Percentiles rank a stretch among this genome's conserved stretches.
These are phyloP conservation scores for Sussaba pulchella DNA, from an alignment of 2,888 invertebrate genomes.

Conservation along the genomic window DNA sequence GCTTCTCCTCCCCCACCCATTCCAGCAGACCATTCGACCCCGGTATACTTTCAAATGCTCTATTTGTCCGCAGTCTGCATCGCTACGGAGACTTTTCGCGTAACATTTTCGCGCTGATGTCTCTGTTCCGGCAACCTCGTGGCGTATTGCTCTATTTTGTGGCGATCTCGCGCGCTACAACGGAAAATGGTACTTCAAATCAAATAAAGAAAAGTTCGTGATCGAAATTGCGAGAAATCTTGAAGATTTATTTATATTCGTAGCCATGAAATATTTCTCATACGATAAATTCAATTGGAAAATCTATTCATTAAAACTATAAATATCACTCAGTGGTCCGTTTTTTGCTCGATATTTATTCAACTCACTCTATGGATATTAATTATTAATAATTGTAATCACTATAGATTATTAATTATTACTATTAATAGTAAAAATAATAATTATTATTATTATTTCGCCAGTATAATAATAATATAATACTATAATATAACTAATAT, in stretches of 20 bases:
- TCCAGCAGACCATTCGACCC: conserved; percentile 39
- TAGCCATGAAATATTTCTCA: no score
- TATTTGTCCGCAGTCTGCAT: conserved; percentile 54
- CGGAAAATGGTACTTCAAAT: not conserved
- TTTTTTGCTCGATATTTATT: no score
- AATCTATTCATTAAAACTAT: no score
- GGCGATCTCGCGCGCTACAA: not conserved
- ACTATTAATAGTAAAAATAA: no score
- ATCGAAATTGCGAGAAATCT: not conserved
- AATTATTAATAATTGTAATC: no score
- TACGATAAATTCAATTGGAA: no score
- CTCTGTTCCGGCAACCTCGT: not conserved
- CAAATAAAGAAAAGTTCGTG: not conserved
- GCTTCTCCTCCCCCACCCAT: conserved; percentile 36
- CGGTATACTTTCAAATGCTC: conserved; percentile 49
- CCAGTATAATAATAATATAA: no score
- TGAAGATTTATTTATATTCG: conserved; percentile 6
- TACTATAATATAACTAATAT: no score
- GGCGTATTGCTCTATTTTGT: conserved; percentile 3
- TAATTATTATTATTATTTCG: no score
- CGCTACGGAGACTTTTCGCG: conserved; percentile 10
- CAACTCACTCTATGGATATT: no score
- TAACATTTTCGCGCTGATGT: conserved; percentile 43
- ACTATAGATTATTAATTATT: no score
- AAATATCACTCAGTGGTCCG: no score